Evolutionary conservation across 1,140 invertebrate species (phyloP).

Genomic region (Alviniconcha marisindica): DNA sequence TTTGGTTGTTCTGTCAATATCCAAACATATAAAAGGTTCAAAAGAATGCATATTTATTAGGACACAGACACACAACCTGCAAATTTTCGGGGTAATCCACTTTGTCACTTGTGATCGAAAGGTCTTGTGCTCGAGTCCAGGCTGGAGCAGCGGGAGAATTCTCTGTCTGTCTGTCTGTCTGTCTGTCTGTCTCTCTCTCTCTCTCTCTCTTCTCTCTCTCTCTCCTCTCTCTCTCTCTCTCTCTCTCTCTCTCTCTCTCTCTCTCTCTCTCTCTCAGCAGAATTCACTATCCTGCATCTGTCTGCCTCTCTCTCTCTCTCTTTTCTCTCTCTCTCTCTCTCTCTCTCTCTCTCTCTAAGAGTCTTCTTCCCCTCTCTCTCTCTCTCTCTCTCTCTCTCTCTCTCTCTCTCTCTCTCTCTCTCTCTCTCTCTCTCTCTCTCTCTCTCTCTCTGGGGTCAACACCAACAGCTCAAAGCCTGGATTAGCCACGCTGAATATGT

Average conservation of each 20-base stretch:
- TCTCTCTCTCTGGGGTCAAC: no score
- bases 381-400: background rate
- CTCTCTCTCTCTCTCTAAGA: background rate
- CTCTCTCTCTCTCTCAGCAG: background rate
- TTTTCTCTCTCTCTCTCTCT: background rate
- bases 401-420: background rate
- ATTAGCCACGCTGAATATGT: no score
- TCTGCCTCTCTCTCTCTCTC: background rate
- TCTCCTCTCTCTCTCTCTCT: conserved; percentile 26
- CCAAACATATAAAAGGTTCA: no score
- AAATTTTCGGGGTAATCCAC: no score
- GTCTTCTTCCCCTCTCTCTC: background rate
- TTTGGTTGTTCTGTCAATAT: no score
- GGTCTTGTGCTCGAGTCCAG: no score
- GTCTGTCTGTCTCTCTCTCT: background rate
- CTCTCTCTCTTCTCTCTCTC: background rate
- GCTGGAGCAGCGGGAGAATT: no score
- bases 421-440: background rate
- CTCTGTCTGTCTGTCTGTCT: background rate
- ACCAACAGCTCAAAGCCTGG: no score
- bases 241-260: conserved; percentile 22
- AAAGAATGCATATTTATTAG: no score
- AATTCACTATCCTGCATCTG: background rate
- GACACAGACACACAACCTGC: no score
- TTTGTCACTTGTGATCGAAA: no score